Evolutionary conservation across 2,888 invertebrate genomes (phyloP).

Genomic region (Drosophila rellima): DNA sequence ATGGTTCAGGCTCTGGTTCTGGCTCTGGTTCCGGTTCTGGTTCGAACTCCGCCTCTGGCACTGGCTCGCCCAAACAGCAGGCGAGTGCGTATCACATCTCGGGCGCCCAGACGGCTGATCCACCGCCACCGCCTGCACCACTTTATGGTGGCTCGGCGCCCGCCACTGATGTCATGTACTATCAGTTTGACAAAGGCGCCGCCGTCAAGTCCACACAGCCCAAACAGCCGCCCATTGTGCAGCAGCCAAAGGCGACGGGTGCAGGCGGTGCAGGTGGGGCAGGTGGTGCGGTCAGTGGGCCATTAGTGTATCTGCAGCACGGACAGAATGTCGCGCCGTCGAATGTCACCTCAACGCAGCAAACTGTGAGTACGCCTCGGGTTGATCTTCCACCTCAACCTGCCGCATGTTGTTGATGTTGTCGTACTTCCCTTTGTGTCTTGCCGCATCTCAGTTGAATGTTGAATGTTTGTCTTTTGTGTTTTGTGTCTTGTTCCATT

Average conservation of each 20-base stretch:
- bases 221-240: conserved; percentile 75
- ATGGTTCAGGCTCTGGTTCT: conserved; percentile 24
- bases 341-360: conserved; percentile 75
- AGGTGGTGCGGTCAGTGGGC: conserved; percentile 56
- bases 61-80: conserved; percentile 63
- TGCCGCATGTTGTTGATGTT: conserved; percentile 68
- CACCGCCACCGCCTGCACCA: conserved; percentile 82
- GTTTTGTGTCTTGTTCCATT: conserved; percentile 3
- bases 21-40: conserved; percentile 31
- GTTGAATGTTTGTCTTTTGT: conserved; percentile 35
- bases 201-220: conserved; percentile 45
- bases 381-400: conserved; percentile 45
- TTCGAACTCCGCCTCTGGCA: conserved; percentile 40
- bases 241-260: conserved; percentile 70
- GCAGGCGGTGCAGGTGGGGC: conserved; percentile 21
- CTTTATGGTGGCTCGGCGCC: conserved; percentile 82
- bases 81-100: conserved; percentile 84
- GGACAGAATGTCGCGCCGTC: conserved; percentile 73
- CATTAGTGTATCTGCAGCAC: conserved; percentile 83
- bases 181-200: conserved; percentile 84
- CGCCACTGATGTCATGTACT: conserved; percentile 84
- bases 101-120: conserved; percentile 84
- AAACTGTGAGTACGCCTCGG: conserved; percentile 83
- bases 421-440: conserved; percentile 29
- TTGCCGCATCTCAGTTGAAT: conserved; percentile 49